Evolutionary conservation across 2,888 invertebrate genomes (phyloP).

Genomic region (Aradus depressus): DNA sequence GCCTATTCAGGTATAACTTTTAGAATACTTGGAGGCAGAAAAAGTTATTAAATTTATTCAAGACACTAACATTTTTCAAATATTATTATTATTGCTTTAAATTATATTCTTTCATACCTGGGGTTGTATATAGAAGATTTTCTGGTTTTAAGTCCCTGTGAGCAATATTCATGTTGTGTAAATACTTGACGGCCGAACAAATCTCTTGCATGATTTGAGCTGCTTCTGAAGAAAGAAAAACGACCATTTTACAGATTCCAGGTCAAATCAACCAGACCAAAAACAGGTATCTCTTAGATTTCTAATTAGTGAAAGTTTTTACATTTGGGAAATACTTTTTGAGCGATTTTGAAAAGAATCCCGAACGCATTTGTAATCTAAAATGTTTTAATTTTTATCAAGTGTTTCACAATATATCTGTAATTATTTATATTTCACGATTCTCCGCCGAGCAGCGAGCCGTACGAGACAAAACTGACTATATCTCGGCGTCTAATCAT

Average conservation of each 20-base stretch:
- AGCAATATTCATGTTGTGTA: slow-evolving; percentile 90
- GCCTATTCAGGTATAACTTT: background rate
- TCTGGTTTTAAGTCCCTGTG: slow-evolving; percentile 97
- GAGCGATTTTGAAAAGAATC: no score
- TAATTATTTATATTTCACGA: no score
- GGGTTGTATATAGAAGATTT: slow-evolving; percentile 81
- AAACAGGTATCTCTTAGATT: background rate
- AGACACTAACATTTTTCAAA: background rate
- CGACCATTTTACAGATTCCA: background rate
- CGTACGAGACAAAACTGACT: no score
- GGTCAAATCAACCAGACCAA: slow-evolving; percentile 5
- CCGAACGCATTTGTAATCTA: no score
- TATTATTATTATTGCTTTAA: no score
- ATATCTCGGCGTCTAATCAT: no score
- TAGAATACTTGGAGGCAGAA: background rate
- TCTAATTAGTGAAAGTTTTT: background rate
- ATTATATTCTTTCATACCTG: slow-evolving; percentile 37
- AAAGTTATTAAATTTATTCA: no score
- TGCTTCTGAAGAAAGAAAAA: slow-evolving; percentile 50
- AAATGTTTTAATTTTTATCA: no score
- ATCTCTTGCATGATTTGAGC: slow-evolving; percentile 94
- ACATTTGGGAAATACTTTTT: no score
- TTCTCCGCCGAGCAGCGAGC: no score
- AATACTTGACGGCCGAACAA: slow-evolving; percentile 83
- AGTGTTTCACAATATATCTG: no score